A percentile compares a stretch with the other conserved stretches of the same genome.
These are phyloP conservation scores for Diadophis punctatus DNA, from an alignment of 2,113 vertebrate species.

Conservation along the genomic window DNA sequence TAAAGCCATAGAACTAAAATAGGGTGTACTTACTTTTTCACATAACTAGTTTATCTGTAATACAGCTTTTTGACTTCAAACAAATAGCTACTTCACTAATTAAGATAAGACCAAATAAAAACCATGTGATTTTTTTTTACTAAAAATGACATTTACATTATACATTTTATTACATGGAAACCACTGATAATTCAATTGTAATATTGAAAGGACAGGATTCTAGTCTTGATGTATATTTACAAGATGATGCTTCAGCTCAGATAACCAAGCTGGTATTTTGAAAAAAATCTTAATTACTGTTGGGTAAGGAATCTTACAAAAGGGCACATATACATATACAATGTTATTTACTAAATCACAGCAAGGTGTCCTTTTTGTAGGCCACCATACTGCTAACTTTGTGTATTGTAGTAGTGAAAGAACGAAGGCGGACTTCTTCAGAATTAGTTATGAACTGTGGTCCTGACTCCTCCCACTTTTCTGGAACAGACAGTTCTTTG, in stretches of 20 bases:
- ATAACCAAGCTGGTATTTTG: not conserved
- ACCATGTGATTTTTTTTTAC: not conserved
- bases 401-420: constrained; percentile 94
- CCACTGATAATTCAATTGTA: not conserved
- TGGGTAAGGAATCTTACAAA: not conserved
- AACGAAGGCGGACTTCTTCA: constrained; percentile 89
- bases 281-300: not conserved
- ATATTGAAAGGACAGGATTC: not conserved
- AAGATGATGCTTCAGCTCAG: not conserved
- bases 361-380: constrained; percentile 78
- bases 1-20: not conserved
- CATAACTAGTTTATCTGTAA: not conserved
- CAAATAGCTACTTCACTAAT: not conserved
- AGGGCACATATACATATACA: constrained; percentile 19
- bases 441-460: constrained; percentile 90
- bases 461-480: constrained; percentile 94
- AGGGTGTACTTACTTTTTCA: not conserved
- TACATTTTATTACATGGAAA: not conserved
- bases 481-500: constrained; percentile 87
- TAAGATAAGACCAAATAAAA: not conserved
- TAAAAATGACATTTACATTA: constrained; percentile 32
- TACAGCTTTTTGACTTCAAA: not conserved
- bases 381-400: constrained; percentile 92
- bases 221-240: not conserved
- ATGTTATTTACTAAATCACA: not conserved